Base-by-base conservation (phyloP, 2,113 vertebrate species). In the Vidua chalybeata region DNA sequence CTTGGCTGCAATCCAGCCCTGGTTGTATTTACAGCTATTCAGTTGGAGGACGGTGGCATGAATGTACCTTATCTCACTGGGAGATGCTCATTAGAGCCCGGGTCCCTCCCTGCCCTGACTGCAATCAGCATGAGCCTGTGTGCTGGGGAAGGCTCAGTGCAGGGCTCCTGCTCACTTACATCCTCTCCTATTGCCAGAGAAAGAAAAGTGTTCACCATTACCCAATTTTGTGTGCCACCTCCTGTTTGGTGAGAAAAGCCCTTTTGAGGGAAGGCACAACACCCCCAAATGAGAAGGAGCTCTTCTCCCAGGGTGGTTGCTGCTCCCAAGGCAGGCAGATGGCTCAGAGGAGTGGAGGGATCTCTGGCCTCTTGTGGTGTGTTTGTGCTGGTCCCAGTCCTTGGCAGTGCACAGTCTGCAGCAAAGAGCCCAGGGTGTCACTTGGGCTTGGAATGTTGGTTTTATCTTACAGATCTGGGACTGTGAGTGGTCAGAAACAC, bases 1-100 rank as follows among this genome's bases (percentile, higher is more conserved):
- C 64, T 80, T 97, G 93, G 94, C 75, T 91, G 68, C 55, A 94
- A 68, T 90, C 82, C 87, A 90, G 35, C 64, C 59, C 72, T 68
- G 63, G n/a, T n/a, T 96, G 79, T 88, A 84, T 88, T 94, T 74
- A 59, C 77, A 90, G 71, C 78, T 76, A 72, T 94, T 82, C 74
- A 76, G 0, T 5, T 35, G 76, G 63, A 85, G 82, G 67, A 17
- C 41, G 43, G 72, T 35, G 48, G 27, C 37, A 35, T 10, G 30
- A 66, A 79, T 91, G 66, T 72, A 45, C 68, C 82, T 94, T 93
- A 33, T 69, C 79, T 91, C 72, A 15, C 58, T 52, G 41, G 51
- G 78, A 67, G 89, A 41, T 73, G 31, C 69, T 52, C 31, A 4
- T 77, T 91, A 28, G 67, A 94, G 33, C 52, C 37, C 1, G 7